Base-by-base conservation (phyloP, 2,888 invertebrate species). In the Andrena praecox region DNA sequence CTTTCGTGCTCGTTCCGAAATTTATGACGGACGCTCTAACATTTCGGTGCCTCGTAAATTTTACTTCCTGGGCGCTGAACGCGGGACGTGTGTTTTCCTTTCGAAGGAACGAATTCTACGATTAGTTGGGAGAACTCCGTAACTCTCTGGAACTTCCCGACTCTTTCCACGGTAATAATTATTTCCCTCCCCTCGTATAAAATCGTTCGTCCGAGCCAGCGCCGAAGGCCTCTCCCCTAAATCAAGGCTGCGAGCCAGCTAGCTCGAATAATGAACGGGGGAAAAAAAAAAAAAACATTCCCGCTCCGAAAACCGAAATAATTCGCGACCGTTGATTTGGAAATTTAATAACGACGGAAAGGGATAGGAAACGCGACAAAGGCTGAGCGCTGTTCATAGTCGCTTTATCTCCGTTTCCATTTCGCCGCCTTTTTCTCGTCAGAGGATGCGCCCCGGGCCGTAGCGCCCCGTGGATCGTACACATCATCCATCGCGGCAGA, bases 351-450 rank as follows among this genome's bases (percentile, higher is more conserved):
- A 81, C 29, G 33, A 52, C 27, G 56, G 10, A 31, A 56, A 7
- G 10, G 66, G 12, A 20, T 16, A 33, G n/a, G 42, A 52, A 35
- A 66, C 35, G 27, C 12, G 59, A 29, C 48, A 10, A n/a, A 42
- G 24, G 27, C 42, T 12, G 27, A 50, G n/a, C 48, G 4, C 48
- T 20, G 42, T 42, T 67, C 67, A 42, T 52, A 35, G 27, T 35
- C 69, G 52, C 71, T 82, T 79, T 78, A 84, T 82, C 82, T 35
- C 20, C 69, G 72, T 82, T 84, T 82, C 78, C 82, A 72, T 82
- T 82, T 72, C 78, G 68, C 35, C 48, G 82, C 60, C 35, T 78
- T 50, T 33, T 69, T 59, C 74, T 59, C 73, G 64, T 76, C 56
- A 50, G 20, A 35, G 42, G 59, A 70, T 62, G 50, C 66, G 29